These are phyloP conservation scores for Denticeps clupeoides DNA, from an alignment of 2,797 vertebrate species.

Conservation along the genomic window DNA sequence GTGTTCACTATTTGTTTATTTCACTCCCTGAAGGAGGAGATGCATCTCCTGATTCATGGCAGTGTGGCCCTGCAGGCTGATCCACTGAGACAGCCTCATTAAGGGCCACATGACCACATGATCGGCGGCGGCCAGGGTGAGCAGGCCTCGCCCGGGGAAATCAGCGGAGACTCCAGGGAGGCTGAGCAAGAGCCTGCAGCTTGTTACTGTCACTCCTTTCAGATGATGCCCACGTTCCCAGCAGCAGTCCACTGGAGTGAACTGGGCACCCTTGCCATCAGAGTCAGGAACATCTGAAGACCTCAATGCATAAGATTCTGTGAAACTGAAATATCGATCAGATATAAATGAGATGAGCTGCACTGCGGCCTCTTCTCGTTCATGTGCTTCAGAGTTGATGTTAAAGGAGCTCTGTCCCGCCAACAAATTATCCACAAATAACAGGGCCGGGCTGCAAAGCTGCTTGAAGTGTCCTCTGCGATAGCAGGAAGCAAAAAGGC, in stretches of 20 bases:
- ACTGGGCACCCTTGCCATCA: too few species aligned
- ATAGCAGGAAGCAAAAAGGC: slow-evolving; percentile 30
- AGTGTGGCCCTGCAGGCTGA: not conserved
- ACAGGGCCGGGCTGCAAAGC: too few species aligned
- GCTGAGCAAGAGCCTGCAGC: slow-evolving; percentile 2
- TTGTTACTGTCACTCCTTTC: slow-evolving; percentile 20
- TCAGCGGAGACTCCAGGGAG: slow-evolving; percentile 30
- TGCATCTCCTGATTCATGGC: not conserved
- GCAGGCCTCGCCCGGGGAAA: slow-evolving; percentile 38
- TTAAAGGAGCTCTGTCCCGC: too few species aligned
- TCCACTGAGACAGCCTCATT: slow-evolving; percentile 44
- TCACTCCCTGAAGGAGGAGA: not conserved
- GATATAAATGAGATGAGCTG: too few species aligned
- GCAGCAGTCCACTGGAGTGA: too few species aligned
- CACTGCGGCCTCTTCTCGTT: too few species aligned
- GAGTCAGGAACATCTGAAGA: too few species aligned
- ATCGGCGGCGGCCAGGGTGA: slow-evolving; percentile 32
- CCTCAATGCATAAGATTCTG: too few species aligned
- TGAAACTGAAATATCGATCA: too few species aligned
- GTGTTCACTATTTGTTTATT: not conserved
- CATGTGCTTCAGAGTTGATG: too few species aligned
- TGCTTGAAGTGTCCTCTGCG: too few species aligned
- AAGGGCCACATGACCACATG: slow-evolving; percentile 41
- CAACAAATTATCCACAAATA: too few species aligned
- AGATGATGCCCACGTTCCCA: slow-evolving; percentile 2